A percentile compares a stretch with the other conserved stretches of the same genome.
phyloP scores from a whole-genome alignment of 1,140 invertebrate species.

The Phthorimaea operculella region DNA sequence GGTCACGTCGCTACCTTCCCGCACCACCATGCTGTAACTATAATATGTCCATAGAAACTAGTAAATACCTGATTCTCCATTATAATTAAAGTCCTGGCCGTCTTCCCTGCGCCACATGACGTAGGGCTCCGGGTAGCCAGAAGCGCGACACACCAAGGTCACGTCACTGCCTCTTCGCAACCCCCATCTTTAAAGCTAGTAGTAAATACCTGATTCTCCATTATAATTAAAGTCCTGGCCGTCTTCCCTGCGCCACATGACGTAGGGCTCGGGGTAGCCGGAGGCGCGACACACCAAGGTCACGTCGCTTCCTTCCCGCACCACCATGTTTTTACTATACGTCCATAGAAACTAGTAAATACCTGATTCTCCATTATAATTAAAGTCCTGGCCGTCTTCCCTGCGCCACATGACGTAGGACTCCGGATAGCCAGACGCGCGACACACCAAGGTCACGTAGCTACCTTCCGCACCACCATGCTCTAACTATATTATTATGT shows the following conservation, averaged over 20 bases:
- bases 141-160: conserved; percentile 87
- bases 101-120: conserved; percentile 93
- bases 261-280: conserved; percentile 89
- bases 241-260: conserved; percentile 92
- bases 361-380: conserved; percentile 87
- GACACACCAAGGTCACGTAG: conserved; percentile 88
- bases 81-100: conserved; percentile 86
- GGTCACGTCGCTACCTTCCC: conserved; percentile 86
- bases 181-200: too few species aligned
- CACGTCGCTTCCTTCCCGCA: conserved; percentile 85
- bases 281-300: conserved; percentile 88
- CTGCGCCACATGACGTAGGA: conserved; percentile 92
- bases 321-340: too few species aligned
- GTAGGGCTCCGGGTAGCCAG: conserved; percentile 89
- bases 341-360: too few species aligned
- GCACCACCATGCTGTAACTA: conserved; percentile 88
- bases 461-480: conserved; percentile 88
- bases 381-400: conserved; percentile 87
- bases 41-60: too few species aligned
- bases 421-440: conserved; percentile 88
- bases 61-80: conserved; percentile 85
- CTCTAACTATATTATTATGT: too few species aligned
- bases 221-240: conserved; percentile 88
- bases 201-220: conserved; percentile 84
- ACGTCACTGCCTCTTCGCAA: conserved; percentile 87